Conservation (phyloP, 2,888 invertebrate genomes). For the Morpho deidamia region DNA sequence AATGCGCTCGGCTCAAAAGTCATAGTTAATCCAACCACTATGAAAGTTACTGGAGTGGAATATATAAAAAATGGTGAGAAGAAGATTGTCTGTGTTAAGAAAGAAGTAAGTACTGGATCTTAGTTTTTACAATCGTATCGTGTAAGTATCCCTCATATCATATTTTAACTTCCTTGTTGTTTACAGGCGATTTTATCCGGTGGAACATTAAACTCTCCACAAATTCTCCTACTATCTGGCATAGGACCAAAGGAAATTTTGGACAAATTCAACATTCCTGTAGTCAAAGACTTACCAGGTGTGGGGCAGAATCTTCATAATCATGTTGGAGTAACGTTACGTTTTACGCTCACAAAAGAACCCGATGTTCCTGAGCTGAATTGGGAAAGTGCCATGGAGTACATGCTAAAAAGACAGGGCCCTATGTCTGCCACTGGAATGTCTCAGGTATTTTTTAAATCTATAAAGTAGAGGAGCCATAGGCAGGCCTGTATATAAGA, state of each 20-base stretch:
- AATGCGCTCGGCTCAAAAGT: conserved; percentile 80
- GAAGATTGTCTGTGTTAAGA: conserved; percentile 64
- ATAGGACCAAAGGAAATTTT: conserved; percentile 81
- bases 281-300: conserved; percentile 80
- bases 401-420: conserved; percentile 78
- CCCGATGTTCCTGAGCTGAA: conserved; percentile 75
- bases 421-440: conserved; percentile 82
- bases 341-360: conserved; percentile 73
- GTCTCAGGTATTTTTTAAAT: conserved; percentile 75
- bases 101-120: conserved; percentile 57
- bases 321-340: conserved; percentile 80
- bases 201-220: conserved; percentile 83
- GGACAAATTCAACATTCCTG: conserved; percentile 76
- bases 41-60: conserved; percentile 79
- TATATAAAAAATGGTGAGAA: conserved; percentile 73
- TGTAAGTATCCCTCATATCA: too few relatives aligned
- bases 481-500: too few relatives aligned
- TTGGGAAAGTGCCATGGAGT: conserved; percentile 81
- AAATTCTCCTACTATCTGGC: conserved; percentile 82
- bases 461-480: too few relatives aligned
- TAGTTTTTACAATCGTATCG: background rate
- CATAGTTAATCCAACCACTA: conserved; percentile 64
- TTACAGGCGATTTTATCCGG: conserved; percentile 76
- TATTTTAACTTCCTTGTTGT: background rate
- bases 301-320: conserved; percentile 85